These are phyloP conservation scores for Crotalus viridis DNA, from an alignment of 2,113 vertebrate species.

Conservation along the genomic window DNA sequence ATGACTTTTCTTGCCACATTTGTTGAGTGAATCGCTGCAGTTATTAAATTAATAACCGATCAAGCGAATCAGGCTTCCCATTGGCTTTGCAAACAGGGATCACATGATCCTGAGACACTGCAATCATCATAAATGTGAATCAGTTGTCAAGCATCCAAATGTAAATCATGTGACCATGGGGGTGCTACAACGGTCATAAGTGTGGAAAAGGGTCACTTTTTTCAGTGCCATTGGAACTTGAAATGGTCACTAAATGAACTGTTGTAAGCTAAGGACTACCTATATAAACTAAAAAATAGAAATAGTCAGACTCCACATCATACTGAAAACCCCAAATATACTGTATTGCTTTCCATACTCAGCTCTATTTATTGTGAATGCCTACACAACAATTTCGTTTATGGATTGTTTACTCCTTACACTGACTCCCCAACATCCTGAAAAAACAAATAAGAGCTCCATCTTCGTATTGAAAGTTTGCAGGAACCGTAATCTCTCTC, in stretches of 20 bases:
- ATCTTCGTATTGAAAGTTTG: slow-evolving; percentile 13
- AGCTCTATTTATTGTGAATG: background rate
- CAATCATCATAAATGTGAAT: background rate
- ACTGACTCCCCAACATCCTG: background rate
- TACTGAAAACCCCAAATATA: slow-evolving; percentile 13
- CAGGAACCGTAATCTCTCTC: slow-evolving; percentile 39
- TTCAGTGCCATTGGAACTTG: background rate
- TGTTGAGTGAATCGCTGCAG: too few species aligned
- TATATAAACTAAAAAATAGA: slow-evolving; percentile 23
- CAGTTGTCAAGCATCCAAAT: too few species aligned
- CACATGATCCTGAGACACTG: background rate
- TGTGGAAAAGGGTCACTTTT: background rate
- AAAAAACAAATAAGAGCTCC: slow-evolving; percentile 27
- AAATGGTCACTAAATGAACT: background rate
- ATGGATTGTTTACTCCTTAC: background rate
- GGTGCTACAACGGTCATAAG: background rate
- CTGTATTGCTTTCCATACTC: slow-evolving; percentile 21
- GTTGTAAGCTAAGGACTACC: background rate
- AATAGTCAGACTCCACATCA: background rate
- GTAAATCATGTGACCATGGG: too few species aligned
- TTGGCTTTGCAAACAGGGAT: background rate
- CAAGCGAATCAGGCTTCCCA: background rate
- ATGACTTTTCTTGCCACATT: too few species aligned
- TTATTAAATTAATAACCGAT: background rate
- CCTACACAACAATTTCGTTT: background rate